Conservation (phyloP, 2,888 invertebrate genomes). For the Liposcelis brunnea region DNA sequence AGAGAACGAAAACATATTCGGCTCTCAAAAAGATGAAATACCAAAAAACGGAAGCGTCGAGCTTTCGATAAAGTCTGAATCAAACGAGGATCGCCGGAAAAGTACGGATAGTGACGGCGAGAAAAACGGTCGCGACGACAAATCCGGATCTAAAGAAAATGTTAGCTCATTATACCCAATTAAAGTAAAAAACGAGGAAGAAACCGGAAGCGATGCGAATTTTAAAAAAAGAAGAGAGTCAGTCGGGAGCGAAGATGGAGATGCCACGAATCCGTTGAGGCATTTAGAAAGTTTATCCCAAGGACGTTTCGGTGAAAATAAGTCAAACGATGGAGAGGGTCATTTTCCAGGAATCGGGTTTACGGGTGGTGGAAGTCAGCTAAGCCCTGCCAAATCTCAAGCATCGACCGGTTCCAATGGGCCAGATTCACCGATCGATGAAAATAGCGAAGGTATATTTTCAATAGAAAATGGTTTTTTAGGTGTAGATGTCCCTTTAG, state of each 20-base stretch:
- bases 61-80: background rate
- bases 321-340: constrained; percentile 18
- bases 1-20: constrained; percentile 3
- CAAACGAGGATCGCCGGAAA: no score
- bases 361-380: constrained; percentile 31
- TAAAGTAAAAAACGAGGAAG: constrained; percentile 14
- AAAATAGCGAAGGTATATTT: constrained; percentile 45
- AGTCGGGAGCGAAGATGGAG: constrained; percentile 26
- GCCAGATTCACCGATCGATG: constrained; percentile 37
- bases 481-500: constrained; percentile 64
- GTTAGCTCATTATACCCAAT: no score
- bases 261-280: constrained; percentile 48
- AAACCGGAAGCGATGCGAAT: constrained; percentile 18
- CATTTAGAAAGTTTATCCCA: constrained; percentile 65
- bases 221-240: constrained; percentile 15
- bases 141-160: background rate
- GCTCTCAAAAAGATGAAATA: constrained; percentile 12
- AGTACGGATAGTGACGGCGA: no score
- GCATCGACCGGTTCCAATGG: constrained; percentile 40
- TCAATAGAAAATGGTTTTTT: constrained; percentile 35
- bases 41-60: background rate
- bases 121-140: constrained; percentile 3
- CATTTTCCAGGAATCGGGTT: constrained; percentile 22
- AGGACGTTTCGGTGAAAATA: constrained; percentile 45
- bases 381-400: constrained; percentile 37